Base-by-base conservation (phyloP, 2,113 vertebrate species). In the Toxotes jaculatrix region DNA sequence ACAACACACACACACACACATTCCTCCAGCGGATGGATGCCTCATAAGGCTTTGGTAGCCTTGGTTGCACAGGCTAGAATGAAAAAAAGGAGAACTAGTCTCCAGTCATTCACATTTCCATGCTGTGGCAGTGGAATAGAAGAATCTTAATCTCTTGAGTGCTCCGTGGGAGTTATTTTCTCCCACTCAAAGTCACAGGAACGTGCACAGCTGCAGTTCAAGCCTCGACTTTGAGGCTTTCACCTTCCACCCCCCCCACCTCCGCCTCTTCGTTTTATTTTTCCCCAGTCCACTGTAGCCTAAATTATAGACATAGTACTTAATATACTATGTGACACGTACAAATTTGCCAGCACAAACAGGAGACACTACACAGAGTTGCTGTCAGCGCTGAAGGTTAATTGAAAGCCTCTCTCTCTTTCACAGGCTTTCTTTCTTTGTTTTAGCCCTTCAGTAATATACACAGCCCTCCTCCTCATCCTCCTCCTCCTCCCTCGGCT, bases 171-270 rank as follows among this genome's bases (percentile, higher is more conserved):
- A 91, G 79, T 83, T 81, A 85, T 77, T 91, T 77, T 78, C 68
- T 77, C 66, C 82, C 64, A 77, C 60, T 86, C 78, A 75, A 74
- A 84, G 82, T 86, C 82, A 70, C 61, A 77, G 59, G 86, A 87
- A 89, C 85, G 80, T 80, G 79, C 88, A 85, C 82, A 91, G 87
- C 83, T 84, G 84, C 74, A 87, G 88, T 85, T 82, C 57, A 77
- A 83, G 64, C 74, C 38, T 77, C 5, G 55, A 84, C 85, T 85
- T 82, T 77, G 64, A 73, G 51, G 65, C 49, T 82, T 80, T 86
- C 83, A 86, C 81, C 84, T 89, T 67, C 10, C 19, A 32, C 10
- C 38, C 14, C 62, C 55, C 71, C 42, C 56, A 56, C 43, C 51
- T 56, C 49, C 5, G 0, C 62, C 56, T 59, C 38, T n/a, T 56